A percentile compares a stretch with the other conserved stretches of the same genome.
Evolutionary conservation across 2,888 invertebrate genomes (phyloP).

Genomic region (Toxonevra muliebris): DNA sequence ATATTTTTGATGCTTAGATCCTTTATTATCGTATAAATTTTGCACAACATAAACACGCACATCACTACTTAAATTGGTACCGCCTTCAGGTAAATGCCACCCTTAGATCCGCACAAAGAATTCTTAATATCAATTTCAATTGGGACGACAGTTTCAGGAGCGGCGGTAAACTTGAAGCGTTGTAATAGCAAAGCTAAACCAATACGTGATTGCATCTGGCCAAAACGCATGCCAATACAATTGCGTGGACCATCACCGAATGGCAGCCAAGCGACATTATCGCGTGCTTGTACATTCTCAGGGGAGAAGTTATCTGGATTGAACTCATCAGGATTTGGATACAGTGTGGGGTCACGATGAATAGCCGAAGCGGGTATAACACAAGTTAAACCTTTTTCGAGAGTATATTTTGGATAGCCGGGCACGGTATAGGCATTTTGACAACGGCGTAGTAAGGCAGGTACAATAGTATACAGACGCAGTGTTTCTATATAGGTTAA

Average conservation of each 20-base stretch:
- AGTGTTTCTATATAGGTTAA: constrained; percentile 65
- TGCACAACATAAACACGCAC: constrained; percentile 1
- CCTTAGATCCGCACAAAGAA: constrained; percentile 28
- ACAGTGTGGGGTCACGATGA: constrained; percentile 67
- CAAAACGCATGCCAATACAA: constrained; percentile 47
- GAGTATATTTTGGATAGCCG: constrained; percentile 64
- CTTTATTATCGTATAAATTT: too few relatives aligned
- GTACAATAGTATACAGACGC: constrained; percentile 68
- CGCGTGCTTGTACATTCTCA: constrained; percentile 67
- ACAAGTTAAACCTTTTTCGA: constrained; percentile 60
- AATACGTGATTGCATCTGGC: constrained; percentile 44
- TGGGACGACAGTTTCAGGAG: constrained; percentile 36
- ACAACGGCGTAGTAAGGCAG: constrained; percentile 66
- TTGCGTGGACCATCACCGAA: constrained; percentile 50
- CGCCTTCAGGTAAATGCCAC: constrained; percentile 41
- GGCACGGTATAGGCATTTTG: constrained; percentile 67
- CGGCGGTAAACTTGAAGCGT: constrained; percentile 39
- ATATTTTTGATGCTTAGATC: too few relatives aligned
- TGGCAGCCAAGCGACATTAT: constrained; percentile 55
- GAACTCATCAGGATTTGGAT: constrained; percentile 69
- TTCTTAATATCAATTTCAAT: constrained; percentile 22
- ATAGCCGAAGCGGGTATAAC: constrained; percentile 63
- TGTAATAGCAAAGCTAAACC: constrained; percentile 41
- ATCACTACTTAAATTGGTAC: constrained; percentile 39
- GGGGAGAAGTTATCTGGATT: constrained; percentile 71